Evolutionary conservation across 2,888 invertebrate genomes (phyloP).

Genomic region (Abrostola triplasia): DNA sequence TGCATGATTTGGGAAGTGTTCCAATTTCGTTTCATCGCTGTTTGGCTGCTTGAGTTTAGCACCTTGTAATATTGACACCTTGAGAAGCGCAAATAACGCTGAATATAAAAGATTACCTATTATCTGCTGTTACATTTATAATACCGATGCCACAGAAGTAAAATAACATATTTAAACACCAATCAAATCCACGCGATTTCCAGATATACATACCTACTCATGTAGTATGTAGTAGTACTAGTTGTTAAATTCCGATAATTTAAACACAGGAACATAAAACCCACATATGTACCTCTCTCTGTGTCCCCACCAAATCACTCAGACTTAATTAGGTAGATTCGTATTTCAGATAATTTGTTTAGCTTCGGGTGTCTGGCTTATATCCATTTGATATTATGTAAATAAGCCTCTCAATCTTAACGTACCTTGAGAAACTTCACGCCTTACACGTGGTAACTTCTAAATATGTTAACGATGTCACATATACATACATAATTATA

Average conservation of each 20-base stretch:
- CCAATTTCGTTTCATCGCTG: slow-evolving; percentile 3
- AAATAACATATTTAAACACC: too few relatives aligned
- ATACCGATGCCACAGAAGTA: too few relatives aligned
- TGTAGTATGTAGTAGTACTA: too few relatives aligned
- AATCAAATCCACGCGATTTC: too few relatives aligned
- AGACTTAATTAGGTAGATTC: slow-evolving; percentile 24
- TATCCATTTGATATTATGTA: slow-evolving; percentile 51
- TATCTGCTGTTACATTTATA: too few relatives aligned
- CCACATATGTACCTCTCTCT: neutral
- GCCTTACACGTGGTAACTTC: slow-evolving; percentile 39
- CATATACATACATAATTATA: slow-evolving; percentile 16
- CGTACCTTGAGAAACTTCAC: slow-evolving; percentile 38
- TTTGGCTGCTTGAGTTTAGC: neutral
- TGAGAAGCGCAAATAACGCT: neutral
- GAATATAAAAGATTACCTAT: too few relatives aligned
- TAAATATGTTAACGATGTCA: slow-evolving; percentile 56
- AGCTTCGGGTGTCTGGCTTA: slow-evolving; percentile 42
- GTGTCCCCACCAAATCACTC: slow-evolving; percentile 13
- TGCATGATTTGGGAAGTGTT: slow-evolving; percentile 4
- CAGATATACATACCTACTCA: too few relatives aligned
- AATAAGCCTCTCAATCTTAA: slow-evolving; percentile 43
- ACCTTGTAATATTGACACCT: slow-evolving; percentile 1
- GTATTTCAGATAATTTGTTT: slow-evolving; percentile 48
- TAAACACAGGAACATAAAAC: neutral
- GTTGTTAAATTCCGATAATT: neutral